Evolutionary conservation across 2,888 invertebrate species (phyloP).

Genomic region (Cantharis rustica): DNA sequence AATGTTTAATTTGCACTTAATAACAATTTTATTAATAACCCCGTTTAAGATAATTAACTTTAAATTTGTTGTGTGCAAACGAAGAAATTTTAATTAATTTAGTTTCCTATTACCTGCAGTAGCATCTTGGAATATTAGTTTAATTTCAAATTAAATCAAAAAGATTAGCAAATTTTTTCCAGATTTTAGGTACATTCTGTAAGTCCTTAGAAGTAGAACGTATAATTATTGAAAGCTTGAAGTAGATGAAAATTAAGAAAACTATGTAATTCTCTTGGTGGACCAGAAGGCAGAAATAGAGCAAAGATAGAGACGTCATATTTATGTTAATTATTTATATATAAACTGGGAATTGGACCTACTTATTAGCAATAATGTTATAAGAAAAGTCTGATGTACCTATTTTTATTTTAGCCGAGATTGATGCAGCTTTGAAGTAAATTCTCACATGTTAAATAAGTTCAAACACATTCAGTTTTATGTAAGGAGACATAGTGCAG

Average conservation of each 20-base stretch:
- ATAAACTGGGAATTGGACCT: neutral
- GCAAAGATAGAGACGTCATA: neutral
- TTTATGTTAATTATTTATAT: neutral
- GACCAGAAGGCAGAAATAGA: too few relatives aligned
- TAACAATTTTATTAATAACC: constrained; percentile 2
- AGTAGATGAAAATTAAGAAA: too few relatives aligned
- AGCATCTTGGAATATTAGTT: neutral
- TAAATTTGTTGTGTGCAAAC: neutral
- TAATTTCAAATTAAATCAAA: neutral
- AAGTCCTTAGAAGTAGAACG: too few relatives aligned
- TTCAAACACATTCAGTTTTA: neutral
- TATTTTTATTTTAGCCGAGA: neutral
- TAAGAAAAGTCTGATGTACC: neutral
- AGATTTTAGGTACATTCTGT: neutral
- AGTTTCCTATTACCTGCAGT: neutral
- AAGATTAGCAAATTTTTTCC: neutral
- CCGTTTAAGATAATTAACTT: neutral
- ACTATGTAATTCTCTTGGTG: too few relatives aligned
- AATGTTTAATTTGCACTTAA: constrained; percentile 6
- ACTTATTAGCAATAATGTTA: neutral
- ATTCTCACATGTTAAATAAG: neutral
- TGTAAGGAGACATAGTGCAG: constrained; percentile 13
- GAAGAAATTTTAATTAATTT: neutral
- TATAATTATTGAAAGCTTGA: too few relatives aligned
- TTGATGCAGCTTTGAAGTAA: neutral